Conservation (phyloP, 2,113 vertebrate genomes). For the Elgaria multicarinata region DNA sequence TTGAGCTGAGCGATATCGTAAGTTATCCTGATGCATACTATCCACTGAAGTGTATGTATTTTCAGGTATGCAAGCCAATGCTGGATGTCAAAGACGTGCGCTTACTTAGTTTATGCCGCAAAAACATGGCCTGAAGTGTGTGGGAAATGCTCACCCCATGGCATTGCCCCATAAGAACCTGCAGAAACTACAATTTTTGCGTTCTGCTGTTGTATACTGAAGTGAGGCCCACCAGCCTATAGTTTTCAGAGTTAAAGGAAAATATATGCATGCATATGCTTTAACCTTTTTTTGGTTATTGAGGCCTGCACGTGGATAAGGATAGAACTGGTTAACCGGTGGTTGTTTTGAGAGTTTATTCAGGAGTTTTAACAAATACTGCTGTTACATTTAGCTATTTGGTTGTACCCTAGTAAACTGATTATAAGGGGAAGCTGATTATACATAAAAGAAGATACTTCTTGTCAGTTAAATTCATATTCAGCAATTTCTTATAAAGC, state of each 20-base stretch:
- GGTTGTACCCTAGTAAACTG: neutral
- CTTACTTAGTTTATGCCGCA: neutral
- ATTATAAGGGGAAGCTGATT: too few species aligned
- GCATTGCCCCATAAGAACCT: neutral
- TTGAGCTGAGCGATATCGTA: neutral
- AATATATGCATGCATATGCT: neutral
- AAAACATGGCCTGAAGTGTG: neutral
- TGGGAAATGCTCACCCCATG: neutral
- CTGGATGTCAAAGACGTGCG: neutral
- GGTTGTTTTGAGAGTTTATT: neutral
- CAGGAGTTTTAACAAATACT: neutral
- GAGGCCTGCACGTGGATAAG: too few species aligned
- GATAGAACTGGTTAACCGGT: too few species aligned
- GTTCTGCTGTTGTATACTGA: neutral
- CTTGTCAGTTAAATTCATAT: neutral
- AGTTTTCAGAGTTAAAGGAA: neutral
- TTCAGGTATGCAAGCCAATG: neutral
- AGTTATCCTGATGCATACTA: neutral
- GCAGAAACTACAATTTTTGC: neutral
- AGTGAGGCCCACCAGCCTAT: neutral
- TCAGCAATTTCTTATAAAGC: neutral
- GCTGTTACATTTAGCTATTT: neutral
- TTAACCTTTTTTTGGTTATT: too few species aligned
- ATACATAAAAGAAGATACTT: neutral
- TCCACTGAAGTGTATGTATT: neutral